Evolutionary conservation across 2,797 vertebrate species (phyloP).

Genomic region (Euthynnus affinis): DNA sequence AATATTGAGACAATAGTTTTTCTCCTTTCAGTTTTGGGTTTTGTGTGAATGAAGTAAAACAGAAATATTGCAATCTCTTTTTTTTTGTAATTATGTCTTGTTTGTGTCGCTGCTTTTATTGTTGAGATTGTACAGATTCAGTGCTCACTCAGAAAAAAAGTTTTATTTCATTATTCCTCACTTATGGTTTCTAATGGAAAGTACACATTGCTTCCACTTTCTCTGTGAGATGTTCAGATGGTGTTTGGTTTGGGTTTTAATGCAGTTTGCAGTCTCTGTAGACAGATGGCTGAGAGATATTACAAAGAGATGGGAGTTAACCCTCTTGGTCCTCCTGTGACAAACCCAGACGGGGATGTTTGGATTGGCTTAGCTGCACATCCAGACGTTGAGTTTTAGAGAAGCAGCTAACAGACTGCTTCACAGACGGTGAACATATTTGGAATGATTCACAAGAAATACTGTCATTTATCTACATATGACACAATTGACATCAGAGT

Average conservation of each 20-base stretch:
- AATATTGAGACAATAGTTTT: not conserved
- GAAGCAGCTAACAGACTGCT: too few relatives aligned
- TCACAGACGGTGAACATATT: not conserved
- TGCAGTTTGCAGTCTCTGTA: constrained; percentile 2
- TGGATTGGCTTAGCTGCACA: not conserved
- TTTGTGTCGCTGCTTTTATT: not conserved
- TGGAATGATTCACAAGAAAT: not conserved
- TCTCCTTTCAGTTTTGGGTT: not conserved
- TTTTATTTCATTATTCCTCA: not conserved
- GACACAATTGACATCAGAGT: not conserved
- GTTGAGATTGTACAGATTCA: not conserved
- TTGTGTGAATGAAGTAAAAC: not conserved
- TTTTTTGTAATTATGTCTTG: not conserved
- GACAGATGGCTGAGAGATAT: not conserved
- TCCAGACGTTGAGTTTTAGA: not conserved
- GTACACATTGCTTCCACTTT: not conserved
- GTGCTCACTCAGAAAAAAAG: not conserved
- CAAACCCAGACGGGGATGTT: not conserved
- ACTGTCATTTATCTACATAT: not conserved
- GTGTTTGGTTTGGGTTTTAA: constrained; percentile 15
- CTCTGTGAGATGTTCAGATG: not conserved
- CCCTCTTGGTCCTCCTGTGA: not conserved
- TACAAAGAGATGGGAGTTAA: not conserved
- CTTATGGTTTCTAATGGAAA: too few relatives aligned
- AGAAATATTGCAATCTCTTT: not conserved